phyloP scores from a whole-genome alignment of 2,888 invertebrate species.

The Saturnia japonica region DNA sequence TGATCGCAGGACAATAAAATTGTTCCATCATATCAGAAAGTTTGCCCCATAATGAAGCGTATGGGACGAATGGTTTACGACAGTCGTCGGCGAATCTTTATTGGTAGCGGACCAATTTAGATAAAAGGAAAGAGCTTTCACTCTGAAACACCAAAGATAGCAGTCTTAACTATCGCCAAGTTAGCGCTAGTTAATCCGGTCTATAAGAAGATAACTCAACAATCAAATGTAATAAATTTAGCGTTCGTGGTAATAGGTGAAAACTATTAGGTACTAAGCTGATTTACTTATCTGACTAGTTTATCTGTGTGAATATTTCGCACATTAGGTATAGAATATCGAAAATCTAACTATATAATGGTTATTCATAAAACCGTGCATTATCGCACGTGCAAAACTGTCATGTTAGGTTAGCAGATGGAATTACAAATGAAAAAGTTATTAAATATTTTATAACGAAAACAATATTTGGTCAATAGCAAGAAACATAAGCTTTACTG shows the following conservation, averaged over 20 bases:
- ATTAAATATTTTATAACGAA: no score
- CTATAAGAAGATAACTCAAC: constrained; percentile 77
- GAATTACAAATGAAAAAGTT: no score
- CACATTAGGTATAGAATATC: no score
- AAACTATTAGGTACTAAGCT: constrained; percentile 69
- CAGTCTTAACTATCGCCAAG: constrained; percentile 82
- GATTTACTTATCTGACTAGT: background rate
- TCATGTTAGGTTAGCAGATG: no score
- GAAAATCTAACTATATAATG: no score
- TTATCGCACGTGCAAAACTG: no score
- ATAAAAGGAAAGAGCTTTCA: constrained; percentile 81
- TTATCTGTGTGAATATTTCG: background rate
- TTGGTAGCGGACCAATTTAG: constrained; percentile 82
- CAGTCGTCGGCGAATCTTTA: constrained; percentile 80
- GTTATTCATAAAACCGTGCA: no score
- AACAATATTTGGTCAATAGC: no score
- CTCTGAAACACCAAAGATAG: constrained; percentile 80
- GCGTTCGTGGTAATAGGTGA: constrained; percentile 78
- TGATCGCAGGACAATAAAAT: constrained; percentile 80
- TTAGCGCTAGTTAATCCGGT: constrained; percentile 81
- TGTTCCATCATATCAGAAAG: constrained; percentile 81
- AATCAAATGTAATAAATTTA: constrained; percentile 77
- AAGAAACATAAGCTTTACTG: no score
- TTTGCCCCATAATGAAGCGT: constrained; percentile 82
- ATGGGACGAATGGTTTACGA: constrained; percentile 82